phyloP scores from a whole-genome alignment of 2,113 vertebrate species.

The Ia io region DNA sequence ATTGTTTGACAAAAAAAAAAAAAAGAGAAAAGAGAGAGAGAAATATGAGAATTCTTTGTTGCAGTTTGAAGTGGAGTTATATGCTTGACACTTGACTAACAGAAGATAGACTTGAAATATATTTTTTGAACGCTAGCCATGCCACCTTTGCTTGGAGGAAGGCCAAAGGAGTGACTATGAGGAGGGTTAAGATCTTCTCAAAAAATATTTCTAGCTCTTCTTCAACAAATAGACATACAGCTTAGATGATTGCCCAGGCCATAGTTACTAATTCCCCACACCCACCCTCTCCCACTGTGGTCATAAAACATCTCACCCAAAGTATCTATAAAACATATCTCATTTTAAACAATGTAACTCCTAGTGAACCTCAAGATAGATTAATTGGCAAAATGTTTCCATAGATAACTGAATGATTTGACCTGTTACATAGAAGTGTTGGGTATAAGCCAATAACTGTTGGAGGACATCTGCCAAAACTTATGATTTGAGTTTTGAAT shows the following conservation, averaged over 20 bases:
- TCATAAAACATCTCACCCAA: constrained; percentile 48
- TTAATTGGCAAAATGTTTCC: constrained; percentile 64
- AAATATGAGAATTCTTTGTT: background rate
- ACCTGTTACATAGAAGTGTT: constrained; percentile 46
- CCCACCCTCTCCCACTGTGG: background rate
- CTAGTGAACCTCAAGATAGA: constrained; percentile 52
- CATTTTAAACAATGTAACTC: constrained; percentile 63
- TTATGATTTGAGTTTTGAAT: constrained; percentile 67
- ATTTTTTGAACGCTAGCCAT: constrained; percentile 49
- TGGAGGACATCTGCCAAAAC: constrained; percentile 62
- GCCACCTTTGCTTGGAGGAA: constrained; percentile 36
- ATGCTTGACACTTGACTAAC: constrained; percentile 14
- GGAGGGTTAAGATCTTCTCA: background rate
- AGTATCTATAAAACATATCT: constrained; percentile 36
- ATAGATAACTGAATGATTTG: constrained; percentile 65
- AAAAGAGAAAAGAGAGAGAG: background rate
- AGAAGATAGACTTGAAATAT: constrained; percentile 1
- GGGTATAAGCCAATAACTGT: constrained; percentile 50
- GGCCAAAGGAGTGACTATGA: background rate
- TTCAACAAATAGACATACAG: constrained; percentile 24
- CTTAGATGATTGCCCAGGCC: background rate
- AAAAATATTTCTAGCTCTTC: background rate
- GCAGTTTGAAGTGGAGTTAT: background rate
- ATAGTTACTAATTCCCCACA: background rate
- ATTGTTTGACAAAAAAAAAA: background rate